Evolutionary conservation across 2,888 invertebrate genomes (phyloP).

Genomic region (Heteromyza rotundicornis): DNA sequence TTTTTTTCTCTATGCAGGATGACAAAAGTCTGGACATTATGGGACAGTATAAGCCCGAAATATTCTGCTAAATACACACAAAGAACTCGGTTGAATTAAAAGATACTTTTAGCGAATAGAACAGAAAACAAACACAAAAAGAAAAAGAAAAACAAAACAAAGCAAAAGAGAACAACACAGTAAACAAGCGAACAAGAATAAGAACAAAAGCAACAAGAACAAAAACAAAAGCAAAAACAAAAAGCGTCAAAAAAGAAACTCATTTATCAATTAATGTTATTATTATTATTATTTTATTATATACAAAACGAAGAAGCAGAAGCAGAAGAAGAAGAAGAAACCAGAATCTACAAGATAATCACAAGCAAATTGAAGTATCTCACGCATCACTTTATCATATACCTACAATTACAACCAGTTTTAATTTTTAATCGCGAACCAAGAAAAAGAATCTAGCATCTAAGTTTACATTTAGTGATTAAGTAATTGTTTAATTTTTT

Average conservation of each 20-base stretch:
- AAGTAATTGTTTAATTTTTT: background rate
- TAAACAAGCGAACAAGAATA: conserved; percentile 9
- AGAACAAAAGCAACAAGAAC: conserved; percentile 19
- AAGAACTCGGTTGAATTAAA: conserved; percentile 32
- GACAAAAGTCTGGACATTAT: conserved; percentile 78
- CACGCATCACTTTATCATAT: conserved; percentile 29
- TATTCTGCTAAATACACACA: conserved; percentile 73
- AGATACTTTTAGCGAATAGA: no score
- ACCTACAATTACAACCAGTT: background rate
- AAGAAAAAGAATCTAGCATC: background rate
- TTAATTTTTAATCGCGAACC: background rate
- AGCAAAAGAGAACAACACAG: conserved; percentile 20
- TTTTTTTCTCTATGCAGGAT: conserved; percentile 64
- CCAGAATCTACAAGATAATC: conserved; percentile 17
- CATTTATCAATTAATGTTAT: no score
- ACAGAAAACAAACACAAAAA: conserved; percentile 25
- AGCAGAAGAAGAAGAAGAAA: conserved; percentile 12
- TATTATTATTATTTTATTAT: no score
- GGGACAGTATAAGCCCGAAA: conserved; percentile 81
- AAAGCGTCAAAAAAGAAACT: conserved; percentile 20
- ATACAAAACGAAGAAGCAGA: conserved; percentile 21
- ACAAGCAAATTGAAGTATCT: conserved; percentile 34
- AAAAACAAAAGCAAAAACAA: conserved; percentile 25
- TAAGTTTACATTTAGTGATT: background rate
- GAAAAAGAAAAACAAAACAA: conserved; percentile 9